A percentile compares a stretch with the other conserved stretches of the same genome.
phyloP scores from a whole-genome alignment of 2,113 vertebrate species.

The Ammospiza caudacuta region DNA sequence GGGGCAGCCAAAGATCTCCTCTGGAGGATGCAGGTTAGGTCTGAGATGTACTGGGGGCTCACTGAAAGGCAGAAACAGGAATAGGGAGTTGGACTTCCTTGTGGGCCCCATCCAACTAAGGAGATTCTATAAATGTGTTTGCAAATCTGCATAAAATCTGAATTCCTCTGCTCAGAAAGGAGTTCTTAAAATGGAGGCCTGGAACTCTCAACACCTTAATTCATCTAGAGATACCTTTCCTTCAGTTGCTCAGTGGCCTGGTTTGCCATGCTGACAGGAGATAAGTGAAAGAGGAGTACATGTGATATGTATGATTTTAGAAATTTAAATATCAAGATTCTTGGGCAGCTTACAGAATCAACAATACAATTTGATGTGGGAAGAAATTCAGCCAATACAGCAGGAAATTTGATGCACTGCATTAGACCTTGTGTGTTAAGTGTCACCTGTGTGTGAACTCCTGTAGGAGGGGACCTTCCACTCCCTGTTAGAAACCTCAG shows the following conservation, averaged over 20 bases:
- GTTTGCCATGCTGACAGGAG: neutral
- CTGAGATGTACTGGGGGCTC: neutral
- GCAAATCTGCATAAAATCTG: neutral
- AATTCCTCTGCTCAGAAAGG: neutral
- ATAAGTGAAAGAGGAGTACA: neutral
- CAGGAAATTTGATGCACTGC: neutral
- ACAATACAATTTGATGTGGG: neutral
- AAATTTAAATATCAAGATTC: neutral
- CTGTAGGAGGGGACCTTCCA: neutral
- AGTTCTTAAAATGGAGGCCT: neutral
- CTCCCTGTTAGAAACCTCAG: neutral
- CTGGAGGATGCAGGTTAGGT: neutral
- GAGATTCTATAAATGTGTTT: neutral
- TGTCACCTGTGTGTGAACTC: neutral
- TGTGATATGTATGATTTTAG: neutral
- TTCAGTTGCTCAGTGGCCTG: neutral
- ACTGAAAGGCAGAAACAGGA: neutral
- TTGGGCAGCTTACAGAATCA: neutral
- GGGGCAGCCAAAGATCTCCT: neutral
- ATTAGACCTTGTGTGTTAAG: neutral
- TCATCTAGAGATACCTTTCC: neutral
- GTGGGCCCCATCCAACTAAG: neutral
- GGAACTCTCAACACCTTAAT: neutral
- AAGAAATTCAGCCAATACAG: neutral
- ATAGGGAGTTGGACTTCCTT: neutral